Evolutionary conservation across 2,797 vertebrate genomes (phyloP).

Genomic region (Pterois miles): DNA sequence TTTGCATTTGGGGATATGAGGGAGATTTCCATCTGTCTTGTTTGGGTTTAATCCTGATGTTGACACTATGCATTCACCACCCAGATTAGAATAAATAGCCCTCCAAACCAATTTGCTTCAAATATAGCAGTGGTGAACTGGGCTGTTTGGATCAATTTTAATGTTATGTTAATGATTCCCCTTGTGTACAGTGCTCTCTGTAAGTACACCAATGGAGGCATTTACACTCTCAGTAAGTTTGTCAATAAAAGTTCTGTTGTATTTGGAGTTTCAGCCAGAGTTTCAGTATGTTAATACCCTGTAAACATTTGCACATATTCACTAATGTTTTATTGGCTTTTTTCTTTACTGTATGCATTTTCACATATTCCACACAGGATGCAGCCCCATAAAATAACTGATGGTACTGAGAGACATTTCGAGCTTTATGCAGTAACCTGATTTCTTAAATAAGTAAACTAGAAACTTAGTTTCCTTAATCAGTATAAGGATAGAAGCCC

Average conservation of each 20-base stretch:
- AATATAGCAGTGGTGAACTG: conserved; percentile 26
- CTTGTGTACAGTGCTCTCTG: conserved; percentile 3
- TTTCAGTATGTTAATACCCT: background rate
- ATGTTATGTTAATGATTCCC: conserved; percentile 40
- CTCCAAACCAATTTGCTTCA: conserved; percentile 52
- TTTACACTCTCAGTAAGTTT: background rate
- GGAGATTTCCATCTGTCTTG: conserved; percentile 50
- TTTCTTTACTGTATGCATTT: background rate
- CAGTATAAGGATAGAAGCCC: background rate
- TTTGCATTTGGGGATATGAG: conserved; percentile 28
- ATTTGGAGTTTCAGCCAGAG: background rate
- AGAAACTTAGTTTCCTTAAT: conserved; percentile 4
- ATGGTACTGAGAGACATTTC: background rate
- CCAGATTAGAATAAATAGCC: conserved; percentile 62
- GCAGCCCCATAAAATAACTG: background rate
- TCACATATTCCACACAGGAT: background rate
- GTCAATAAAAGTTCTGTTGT: conserved; percentile 2
- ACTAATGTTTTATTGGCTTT: background rate
- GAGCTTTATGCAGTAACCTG: background rate
- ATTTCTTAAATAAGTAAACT: background rate
- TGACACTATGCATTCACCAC: conserved; percentile 28
- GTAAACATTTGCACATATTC: background rate
- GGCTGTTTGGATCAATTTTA: conserved; percentile 36
- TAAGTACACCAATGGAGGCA: background rate
- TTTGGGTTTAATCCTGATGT: conserved; percentile 56